A percentile compares a stretch with the other conserved stretches of the same genome.
Evolutionary conservation across 1,140 invertebrate genomes (phyloP).

Genomic region (Prorops nasuta): DNA sequence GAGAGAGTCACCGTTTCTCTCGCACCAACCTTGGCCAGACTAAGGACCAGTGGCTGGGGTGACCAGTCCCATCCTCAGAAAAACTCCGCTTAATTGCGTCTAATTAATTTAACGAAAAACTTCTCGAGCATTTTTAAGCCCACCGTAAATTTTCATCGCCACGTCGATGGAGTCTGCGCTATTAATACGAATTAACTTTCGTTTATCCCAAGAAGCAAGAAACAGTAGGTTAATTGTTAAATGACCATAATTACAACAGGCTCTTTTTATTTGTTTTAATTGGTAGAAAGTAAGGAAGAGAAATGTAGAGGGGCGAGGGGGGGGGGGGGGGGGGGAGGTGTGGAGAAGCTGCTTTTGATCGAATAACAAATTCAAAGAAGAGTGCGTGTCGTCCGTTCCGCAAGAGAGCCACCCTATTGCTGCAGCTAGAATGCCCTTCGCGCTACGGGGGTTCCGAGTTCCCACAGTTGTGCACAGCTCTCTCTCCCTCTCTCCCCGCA

Average conservation of each 20-base stretch:
- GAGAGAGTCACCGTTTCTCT: not conserved
- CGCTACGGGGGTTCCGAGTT: constrained; percentile 1
- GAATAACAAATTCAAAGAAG: constrained; percentile 5
- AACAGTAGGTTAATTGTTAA: no score
- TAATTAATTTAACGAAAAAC: constrained; percentile 44
- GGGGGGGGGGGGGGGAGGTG: not conserved
- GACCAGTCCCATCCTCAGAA: constrained; percentile 22
- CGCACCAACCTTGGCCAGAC: no score
- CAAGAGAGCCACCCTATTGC: not conserved
- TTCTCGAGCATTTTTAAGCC: constrained; percentile 30
- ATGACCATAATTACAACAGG: no score
- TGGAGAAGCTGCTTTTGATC: not conserved
- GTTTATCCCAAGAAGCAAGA: no score
- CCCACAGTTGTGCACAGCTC: no score
- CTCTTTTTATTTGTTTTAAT: no score
- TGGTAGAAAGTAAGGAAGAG: no score
- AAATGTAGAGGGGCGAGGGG: not conserved
- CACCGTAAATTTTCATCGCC: constrained; percentile 18
- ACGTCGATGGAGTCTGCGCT: no score
- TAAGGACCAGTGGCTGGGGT: constrained; percentile 4
- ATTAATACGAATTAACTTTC: no score
- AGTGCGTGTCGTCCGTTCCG: not conserved
- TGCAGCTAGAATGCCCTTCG: not conserved
- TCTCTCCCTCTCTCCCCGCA: no score
- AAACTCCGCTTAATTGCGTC: constrained; percentile 34